Evolutionary conservation across 2,113 vertebrate genomes (phyloP), one percentile per base, ranked within the genome.

Genomic region (Tretioscincus oriximinensis): DNA sequence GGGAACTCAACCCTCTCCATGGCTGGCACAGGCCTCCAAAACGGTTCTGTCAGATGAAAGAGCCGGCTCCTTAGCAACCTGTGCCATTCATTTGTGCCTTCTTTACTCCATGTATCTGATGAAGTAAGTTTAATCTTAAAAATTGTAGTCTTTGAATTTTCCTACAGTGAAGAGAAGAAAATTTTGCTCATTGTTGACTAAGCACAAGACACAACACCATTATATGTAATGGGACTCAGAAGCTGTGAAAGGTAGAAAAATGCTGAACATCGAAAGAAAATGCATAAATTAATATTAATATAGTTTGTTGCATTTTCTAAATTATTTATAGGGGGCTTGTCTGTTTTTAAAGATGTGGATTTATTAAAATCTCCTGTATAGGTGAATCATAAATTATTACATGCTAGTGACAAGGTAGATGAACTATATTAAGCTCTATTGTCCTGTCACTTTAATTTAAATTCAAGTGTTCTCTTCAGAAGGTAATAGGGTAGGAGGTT

Each of bases 331-430:
- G 22, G 80, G 5, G 7, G 60, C 0, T 47, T 74, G 21, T 21
- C 0, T 85, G 6, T 81, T 64, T 76, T 60, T 54, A 12, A 26
- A 58, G 35, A 31, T 16, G n/a, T 16, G 2, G 20, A 24, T 68
- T 80, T 84, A 31, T 78, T 78, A 77, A 75, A 22, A 47, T 83
- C 14, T 82, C 7, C 3, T 3, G 0, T 16, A 22, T 71, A 14
- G 66, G 11, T 78, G 7, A 1, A 58, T 85, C 63, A 28, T 61
- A 79, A 74, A 47, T 71, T 28, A 83, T 80, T 85, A 41, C 78
- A 9, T 10, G 81, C 14, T 26, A 71, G 47, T 47, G 45, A 65
- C 76, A 77, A 2, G 26, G 45, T 26, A 73, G 84, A 45, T 35
- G 80, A 29, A 81, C 77, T 63, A 24, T 72, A 81, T 41, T 9